A percentile compares a stretch with the other conserved stretches of the same genome.
phyloP scores from a whole-genome alignment of 2,888 invertebrate species.

The Lymantria monacha region DNA sequence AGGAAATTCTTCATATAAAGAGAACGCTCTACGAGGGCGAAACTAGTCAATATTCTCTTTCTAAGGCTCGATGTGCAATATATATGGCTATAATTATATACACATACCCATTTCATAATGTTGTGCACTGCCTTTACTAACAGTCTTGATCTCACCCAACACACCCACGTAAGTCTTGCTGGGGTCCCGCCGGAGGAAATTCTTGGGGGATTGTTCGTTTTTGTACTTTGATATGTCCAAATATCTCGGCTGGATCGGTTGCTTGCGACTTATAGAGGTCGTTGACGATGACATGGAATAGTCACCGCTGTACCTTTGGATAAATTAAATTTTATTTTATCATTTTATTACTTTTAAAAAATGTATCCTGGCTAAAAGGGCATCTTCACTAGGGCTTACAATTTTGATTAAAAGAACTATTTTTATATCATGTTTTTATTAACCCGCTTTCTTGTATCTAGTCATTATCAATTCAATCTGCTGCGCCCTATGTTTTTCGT shows the following conservation, averaged over 20 bases:
- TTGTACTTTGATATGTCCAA: constrained; percentile 85
- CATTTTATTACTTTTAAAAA: no score
- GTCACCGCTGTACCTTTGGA: constrained; percentile 72
- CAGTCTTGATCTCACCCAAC: constrained; percentile 40
- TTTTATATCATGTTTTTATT: no score
- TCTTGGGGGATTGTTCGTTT: constrained; percentile 69
- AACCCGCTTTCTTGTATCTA: no score
- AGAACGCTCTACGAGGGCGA: no score
- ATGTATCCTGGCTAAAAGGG: no score
- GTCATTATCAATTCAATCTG: no score
- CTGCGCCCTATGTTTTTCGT: no score
- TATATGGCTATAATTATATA: background rate
- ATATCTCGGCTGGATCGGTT: constrained; percentile 72
- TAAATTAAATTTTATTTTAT: background rate
- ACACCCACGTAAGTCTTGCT: constrained; percentile 76
- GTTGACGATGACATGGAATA: constrained; percentile 77
- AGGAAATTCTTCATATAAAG: no score
- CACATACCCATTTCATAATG: constrained; percentile 73
- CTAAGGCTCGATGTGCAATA: no score
- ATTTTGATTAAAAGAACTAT: no score
- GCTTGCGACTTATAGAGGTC: constrained; percentile 60
- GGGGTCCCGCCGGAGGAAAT: constrained; percentile 80
- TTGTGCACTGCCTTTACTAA: constrained; percentile 63
- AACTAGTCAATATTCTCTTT: no score
- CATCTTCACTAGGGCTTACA: no score